Evolutionary conservation across 2,797 vertebrate species (phyloP), one percentile per base, ranked within the genome.

Genomic region (Neosilurus mollespiculum): DNA sequence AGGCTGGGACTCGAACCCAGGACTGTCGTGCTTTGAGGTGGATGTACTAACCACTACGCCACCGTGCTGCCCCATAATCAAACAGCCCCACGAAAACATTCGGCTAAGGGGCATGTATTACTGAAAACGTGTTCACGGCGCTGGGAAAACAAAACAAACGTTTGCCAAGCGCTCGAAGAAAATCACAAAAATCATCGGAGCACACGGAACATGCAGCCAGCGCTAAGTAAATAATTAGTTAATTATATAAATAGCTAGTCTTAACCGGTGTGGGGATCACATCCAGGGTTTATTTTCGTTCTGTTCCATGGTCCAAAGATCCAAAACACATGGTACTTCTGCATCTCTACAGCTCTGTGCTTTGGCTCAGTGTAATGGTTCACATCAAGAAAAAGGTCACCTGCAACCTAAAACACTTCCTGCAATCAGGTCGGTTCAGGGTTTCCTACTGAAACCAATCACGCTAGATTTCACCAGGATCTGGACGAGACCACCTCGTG

Each of bases 221-320:
- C 11, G 20, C 20, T 24, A 77, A 77, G 64, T 88, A 90, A 76
- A 76, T 59, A 61, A 76, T 71, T 84, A 70, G 86, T 53, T 80
- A 83, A 53, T 77, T 77, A n/a, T 14, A 61, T 37, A 61, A 77
- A 77, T 59, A 76, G 30, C 54, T 37, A 37, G 73, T 34, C 26
- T 73, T 34, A 75, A 34, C 8, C 2, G 9, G 34, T 10, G 53
- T 18, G 5, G 18, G 30, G 30, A 76, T 58, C 9, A 16, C 30
- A 59, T 59, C 10, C 73, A 76, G 73, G 4, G 10, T 58, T 22
- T 58, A 75, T 75, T 75, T 75, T 76, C 6, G 2, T 58, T 75
- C 71, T 26, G 51, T 16, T 56, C 12, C 70, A 26, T 20, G 53
- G 51, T 37, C 26, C 20, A 76, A 37, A 34, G 54, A n/a, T 37